These are phyloP conservation scores for Dione vanillae DNA, from an alignment of 2,888 invertebrate species.

Conservation along the genomic window DNA sequence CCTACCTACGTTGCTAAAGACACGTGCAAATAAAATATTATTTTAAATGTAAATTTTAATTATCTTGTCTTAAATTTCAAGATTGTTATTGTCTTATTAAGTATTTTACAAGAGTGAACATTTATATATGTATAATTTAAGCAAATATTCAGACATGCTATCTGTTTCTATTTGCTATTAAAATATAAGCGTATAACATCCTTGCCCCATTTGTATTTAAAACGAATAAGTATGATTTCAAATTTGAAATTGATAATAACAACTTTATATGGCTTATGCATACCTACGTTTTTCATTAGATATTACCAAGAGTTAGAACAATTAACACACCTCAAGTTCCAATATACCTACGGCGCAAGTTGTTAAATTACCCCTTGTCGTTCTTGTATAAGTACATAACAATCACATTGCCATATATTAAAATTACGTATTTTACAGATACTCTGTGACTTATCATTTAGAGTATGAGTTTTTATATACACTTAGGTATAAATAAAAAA, in stretches of 20 bases:
- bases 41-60: slow-evolving; percentile 37
- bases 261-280: too few species aligned
- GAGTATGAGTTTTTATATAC: slow-evolving; percentile 30
- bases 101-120: slow-evolving; percentile 9
- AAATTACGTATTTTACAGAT: slow-evolving; percentile 11
- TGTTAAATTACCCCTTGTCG: slow-evolving; percentile 7
- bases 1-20: slow-evolving; percentile 21
- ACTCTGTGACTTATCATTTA: slow-evolving; percentile 43
- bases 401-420: not conserved
- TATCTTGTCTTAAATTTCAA: slow-evolving; percentile 28
- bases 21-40: slow-evolving; percentile 39
- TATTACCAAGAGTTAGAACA: not conserved
- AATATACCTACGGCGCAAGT: not conserved
- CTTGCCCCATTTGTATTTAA: slow-evolving; percentile 10
- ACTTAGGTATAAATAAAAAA: slow-evolving; percentile 38
- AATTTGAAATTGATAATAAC: not conserved
- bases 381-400: not conserved
- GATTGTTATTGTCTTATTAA: slow-evolving; percentile 24
- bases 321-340: not conserved
- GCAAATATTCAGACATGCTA: slow-evolving; percentile 11
- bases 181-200: not conserved
- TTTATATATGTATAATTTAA: slow-evolving; percentile 3
- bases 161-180: slow-evolving; percentile 21
- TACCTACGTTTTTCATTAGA: not conserved
- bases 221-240: not conserved